These are phyloP conservation scores for Drosophila pseudoobscura DNA, from an alignment of 1,140 invertebrate genomes.

Conservation along the genomic window DNA sequence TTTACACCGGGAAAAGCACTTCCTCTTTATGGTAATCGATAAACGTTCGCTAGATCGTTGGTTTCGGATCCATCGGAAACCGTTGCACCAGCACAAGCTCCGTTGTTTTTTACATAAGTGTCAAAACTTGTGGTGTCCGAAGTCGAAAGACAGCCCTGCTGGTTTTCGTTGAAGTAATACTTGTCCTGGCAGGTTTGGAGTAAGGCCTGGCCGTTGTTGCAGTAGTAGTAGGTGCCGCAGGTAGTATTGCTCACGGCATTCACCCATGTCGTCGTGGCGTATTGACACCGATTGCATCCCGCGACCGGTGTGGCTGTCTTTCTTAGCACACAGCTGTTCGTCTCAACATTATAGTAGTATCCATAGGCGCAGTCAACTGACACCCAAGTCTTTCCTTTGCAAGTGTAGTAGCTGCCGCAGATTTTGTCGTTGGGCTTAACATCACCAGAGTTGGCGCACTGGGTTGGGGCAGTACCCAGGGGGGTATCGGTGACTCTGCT, in stretches of 20 bases:
- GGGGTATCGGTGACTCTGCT: conserved; percentile 17
- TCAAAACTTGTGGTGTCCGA: fast-evolving
- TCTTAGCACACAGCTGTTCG: not conserved
- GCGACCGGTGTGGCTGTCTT: not conserved
- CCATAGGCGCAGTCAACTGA: conserved; percentile 12
- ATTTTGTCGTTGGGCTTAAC: not conserved
- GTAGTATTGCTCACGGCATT: conserved; percentile 30
- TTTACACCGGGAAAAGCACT: no score
- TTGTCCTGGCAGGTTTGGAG: fast-evolving
- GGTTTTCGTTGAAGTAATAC: conserved; percentile 35
- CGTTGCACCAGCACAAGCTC: conserved; percentile 38
- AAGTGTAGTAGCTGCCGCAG: conserved; percentile 41
- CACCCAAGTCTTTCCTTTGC: conserved; percentile 7
- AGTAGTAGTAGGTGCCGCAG: conserved; percentile 49
- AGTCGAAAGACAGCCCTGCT: conserved; percentile 22
- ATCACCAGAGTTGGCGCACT: not conserved
- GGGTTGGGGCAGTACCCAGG: not conserved
- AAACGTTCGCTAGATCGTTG: no score
- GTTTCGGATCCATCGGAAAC: no score
- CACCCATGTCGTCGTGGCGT: conserved; percentile 5
- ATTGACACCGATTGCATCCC: conserved; percentile 60
- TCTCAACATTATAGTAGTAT: conserved; percentile 19
- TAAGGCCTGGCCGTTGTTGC: conserved; percentile 11
- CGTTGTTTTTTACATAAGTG: not conserved
- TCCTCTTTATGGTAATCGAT: no score